Percentiles rank a stretch among this genome's conserved stretches.
Conservation (phyloP, 2,888 invertebrate genomes). For the Euspilapteryx auroguttella region DNA sequence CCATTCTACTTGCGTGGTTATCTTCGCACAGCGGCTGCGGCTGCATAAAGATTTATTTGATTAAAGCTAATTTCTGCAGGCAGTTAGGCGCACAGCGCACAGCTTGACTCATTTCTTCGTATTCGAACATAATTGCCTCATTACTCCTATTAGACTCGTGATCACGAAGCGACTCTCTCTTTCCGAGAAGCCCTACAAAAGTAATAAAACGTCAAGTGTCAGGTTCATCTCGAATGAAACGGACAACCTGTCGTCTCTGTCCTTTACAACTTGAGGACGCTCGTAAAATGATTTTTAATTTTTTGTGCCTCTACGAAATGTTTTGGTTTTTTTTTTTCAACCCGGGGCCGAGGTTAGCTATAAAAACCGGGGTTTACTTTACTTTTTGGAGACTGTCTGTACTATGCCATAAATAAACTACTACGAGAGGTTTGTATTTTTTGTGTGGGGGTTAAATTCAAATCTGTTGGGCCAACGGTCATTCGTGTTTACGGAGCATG, state of each 20-base stretch:
- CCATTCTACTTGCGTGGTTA: neutral
- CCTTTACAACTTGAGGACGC: conserved; percentile 46
- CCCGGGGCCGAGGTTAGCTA: conserved; percentile 16
- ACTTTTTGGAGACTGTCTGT: conserved; percentile 34
- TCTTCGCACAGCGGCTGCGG: neutral
- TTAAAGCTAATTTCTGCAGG: too few species aligned
- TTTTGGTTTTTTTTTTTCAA: conserved; percentile 56
- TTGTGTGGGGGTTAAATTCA: conserved; percentile 29
- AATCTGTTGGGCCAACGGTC: conserved; percentile 40
- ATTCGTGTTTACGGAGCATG: conserved; percentile 14
- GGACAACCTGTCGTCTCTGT: conserved; percentile 15
- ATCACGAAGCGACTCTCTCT: conserved; percentile 12
- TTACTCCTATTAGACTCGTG: conserved; percentile 6
- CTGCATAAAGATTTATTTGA: too few species aligned
- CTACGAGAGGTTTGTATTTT: conserved; percentile 19
- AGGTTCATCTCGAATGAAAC: conserved; percentile 17
- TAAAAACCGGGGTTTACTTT: conserved; percentile 17
- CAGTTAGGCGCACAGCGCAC: too few species aligned
- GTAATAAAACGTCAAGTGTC: conserved; percentile 29
- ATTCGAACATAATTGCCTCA: conserved; percentile 2
- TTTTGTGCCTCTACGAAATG: conserved; percentile 36
- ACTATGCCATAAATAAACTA: conserved; percentile 47
- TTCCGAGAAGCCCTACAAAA: conserved; percentile 31
- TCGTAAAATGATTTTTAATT: conserved; percentile 47
- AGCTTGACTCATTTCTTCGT: conserved; percentile 1